These are phyloP conservation scores for Perdita meconis DNA, from an alignment of 2,888 invertebrate species.

Conservation along the genomic window DNA sequence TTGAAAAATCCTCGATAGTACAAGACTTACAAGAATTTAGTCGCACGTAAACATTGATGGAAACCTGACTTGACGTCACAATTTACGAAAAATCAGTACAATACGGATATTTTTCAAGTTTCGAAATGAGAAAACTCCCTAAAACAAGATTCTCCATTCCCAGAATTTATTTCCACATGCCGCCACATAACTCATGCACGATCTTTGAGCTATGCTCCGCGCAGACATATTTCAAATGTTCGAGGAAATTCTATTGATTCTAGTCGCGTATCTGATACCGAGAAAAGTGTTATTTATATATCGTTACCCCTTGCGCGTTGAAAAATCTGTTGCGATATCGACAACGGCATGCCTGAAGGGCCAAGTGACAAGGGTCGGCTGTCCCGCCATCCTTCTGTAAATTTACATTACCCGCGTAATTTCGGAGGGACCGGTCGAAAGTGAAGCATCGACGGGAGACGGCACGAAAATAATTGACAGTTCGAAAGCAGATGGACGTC, in stretches of 20 bases:
- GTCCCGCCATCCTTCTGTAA: background rate
- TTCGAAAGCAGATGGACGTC: slow-evolving; percentile 4
- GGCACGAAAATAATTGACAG: slow-evolving; percentile 20
- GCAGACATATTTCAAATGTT: slow-evolving; percentile 14
- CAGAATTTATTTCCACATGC: slow-evolving; percentile 18
- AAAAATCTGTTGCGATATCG: background rate
- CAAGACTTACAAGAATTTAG: too few relatives aligned
- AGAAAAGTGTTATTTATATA: slow-evolving; percentile 11
- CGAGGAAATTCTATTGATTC: slow-evolving; percentile 12
- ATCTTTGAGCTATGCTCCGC: background rate
- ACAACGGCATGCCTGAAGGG: background rate
- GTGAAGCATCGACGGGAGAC: background rate
- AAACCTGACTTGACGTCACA: too few relatives aligned
- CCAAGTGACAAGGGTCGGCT: background rate
- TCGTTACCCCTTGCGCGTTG: background rate
- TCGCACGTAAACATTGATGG: too few relatives aligned
- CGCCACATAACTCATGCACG: slow-evolving; percentile 3
- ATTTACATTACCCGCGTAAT: background rate
- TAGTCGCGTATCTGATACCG: background rate
- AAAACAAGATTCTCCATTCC: slow-evolving; percentile 21
- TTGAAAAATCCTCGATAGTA: too few relatives aligned
- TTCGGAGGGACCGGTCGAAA: background rate
- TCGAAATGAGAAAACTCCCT: too few relatives aligned
- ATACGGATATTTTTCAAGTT: too few relatives aligned
- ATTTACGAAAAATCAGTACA: too few relatives aligned